phyloP scores from a whole-genome alignment of 2,888 invertebrate genomes.

The Campopleginae sp. region DNA sequence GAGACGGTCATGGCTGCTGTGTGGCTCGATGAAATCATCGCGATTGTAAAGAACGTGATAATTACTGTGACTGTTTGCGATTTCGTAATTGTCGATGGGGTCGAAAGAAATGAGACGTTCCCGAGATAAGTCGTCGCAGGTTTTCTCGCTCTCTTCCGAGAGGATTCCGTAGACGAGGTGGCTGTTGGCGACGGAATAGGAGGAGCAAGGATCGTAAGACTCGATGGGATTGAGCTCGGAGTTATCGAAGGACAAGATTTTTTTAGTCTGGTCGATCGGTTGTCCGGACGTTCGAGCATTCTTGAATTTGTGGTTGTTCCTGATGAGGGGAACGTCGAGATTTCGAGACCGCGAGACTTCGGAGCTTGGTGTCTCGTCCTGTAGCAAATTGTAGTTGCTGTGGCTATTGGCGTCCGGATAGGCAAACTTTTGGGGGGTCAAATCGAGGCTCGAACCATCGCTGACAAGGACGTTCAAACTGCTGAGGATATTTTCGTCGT shows the following conservation, averaged over 20 bases:
- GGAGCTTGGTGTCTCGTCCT: conserved; percentile 64
- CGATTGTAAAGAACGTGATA: conserved; percentile 76
- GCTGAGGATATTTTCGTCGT: conserved; percentile 68
- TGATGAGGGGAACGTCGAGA: conserved; percentile 66
- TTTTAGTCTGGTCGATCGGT: conserved; percentile 65
- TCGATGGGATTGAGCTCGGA: conserved; percentile 62
- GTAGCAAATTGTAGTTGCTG: conserved; percentile 70
- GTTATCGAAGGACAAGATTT: conserved; percentile 60
- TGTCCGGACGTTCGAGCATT: conserved; percentile 68
- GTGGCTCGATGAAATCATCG: conserved; percentile 36
- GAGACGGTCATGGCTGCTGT: neutral
- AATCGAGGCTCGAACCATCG: conserved; percentile 63
- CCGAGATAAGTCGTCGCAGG: conserved; percentile 56
- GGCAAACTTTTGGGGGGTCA: conserved; percentile 66
- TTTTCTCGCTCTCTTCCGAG: conserved; percentile 70
- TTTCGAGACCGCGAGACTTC: conserved; percentile 55
- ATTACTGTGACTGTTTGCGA: conserved; percentile 79
- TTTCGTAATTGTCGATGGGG: conserved; percentile 73
- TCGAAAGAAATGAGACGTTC: conserved; percentile 65
- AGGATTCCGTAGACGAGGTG: conserved; percentile 73
- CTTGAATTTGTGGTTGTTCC: conserved; percentile 71
- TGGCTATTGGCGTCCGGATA: conserved; percentile 74
- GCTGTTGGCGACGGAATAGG: conserved; percentile 75
- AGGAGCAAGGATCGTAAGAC: conserved; percentile 59
- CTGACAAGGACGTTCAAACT: conserved; percentile 59